Base-by-base conservation (phyloP, 2,888 invertebrate genomes). In the Eupeodes luniger region DNA sequence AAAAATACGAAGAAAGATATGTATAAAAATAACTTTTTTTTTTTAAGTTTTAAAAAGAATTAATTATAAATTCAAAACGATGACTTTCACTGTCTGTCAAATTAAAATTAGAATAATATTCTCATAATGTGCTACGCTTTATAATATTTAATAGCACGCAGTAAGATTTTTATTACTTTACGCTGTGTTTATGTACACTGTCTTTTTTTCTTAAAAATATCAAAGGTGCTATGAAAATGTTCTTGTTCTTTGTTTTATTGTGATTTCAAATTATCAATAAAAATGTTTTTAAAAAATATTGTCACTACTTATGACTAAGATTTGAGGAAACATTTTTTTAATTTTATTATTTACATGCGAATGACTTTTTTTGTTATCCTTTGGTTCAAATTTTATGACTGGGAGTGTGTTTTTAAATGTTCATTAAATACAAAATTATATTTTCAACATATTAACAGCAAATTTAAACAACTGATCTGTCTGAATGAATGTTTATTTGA, bases 11-110 rank as follows among this genome's bases (percentile, higher is more conserved):
- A 57, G 19, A 57, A 27, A 55, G 27, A 19, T 27, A 55, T 57
- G 11, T 47, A 47, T 47, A 11, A 36, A 66, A 49, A 66, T 66
- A 66, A 66, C 66, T 47, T 64, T 64, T 47, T 19, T 19, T 19
- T 40, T 40, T 40, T 40, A 40, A 66, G 66, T 66, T 49, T 66
- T 2, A 27, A 49, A 5, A 70, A 34, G 14, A 59, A 59, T 59
- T 59, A 27, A 55, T 75, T 59, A 51, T 51, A 61, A 36, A 74
- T 74, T 74, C 74, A 74, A 74, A 61, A n/a, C 27, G 34, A 62
- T 62, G 36, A 75, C 61, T 75, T 62, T 75, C 36, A 59, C 75
- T 62, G 47, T 75, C 51, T 51, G 75, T 62, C 62, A 66, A 49
- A 49, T 36, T 49, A 49, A 66, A 66, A 66, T 66, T 66, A 66